Evolutionary conservation across 2,888 invertebrate species (phyloP), one percentile per base, ranked within the genome.

Genomic region (Heliconius sara): DNA sequence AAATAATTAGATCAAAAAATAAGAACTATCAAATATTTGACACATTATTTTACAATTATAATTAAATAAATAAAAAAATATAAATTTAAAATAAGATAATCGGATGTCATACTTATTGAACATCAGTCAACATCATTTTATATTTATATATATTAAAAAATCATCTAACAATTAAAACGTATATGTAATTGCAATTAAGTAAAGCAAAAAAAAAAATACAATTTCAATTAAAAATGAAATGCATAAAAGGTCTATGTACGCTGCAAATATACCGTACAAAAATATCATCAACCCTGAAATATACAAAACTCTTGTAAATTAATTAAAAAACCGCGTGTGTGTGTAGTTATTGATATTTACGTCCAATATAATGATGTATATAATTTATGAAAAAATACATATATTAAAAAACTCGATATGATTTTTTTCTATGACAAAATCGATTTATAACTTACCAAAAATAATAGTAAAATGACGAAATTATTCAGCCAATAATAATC

Each of bases 1-100:
- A 68, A 68, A 39, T 34, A 39, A n/a, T 68, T 68, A n/a, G 68
- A 68, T n/a, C 60, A 60, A 60, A 10, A 60, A n/a, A n/a, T 60
- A 60, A 60, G 1, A n/a, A 60, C 60, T 6, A n/a, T 60, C 22
- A 10, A 60, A 60, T 60, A 60, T n/a, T 60, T 60, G n/a, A 60
- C n/a, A 60, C 4, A 60, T n/a, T 60, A n/a, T 3, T 60, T 60
- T 65, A 65, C 5, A 65, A 65, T 27, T 7, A 16, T 27, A 27
- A 65, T 65, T 27, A 13, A 27, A 27, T 65, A 7, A 65, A 27
- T 27, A 65, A 65, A 65, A n/a, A n/a, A 60, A 66, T 66, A 66
- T 66, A 66, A 66, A 34, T 34, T 39, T 39, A 67, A 67, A 67
- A 67, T 39, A 67, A 19, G n/a, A 34, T 22, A 12, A 9, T 1